Evolutionary conservation across 2,113 vertebrate species (phyloP).

Genomic region (Mesoclemmys tuberculata): DNA sequence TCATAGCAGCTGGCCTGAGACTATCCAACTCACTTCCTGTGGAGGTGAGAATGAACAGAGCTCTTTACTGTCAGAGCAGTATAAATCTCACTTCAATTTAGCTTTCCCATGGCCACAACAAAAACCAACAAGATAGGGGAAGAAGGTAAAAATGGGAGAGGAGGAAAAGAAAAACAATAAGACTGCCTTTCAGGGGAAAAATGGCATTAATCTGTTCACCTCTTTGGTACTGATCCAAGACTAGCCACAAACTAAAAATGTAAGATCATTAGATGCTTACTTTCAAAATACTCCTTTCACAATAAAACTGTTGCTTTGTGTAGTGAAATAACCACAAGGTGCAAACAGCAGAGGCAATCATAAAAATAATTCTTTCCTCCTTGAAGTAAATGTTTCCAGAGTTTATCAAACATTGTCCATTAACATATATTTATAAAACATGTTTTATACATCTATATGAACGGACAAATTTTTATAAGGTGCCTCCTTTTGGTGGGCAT

Average conservation of each 20-base stretch:
- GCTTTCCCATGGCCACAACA: background rate
- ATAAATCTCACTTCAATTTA: background rate
- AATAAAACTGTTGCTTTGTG: background rate
- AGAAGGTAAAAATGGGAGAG: background rate
- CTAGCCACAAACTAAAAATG: background rate
- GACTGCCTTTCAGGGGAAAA: background rate
- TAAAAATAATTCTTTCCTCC: background rate
- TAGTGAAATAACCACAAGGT: background rate
- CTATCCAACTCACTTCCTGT: background rate
- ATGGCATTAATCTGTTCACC: background rate
- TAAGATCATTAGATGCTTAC: background rate
- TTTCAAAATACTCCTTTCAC: background rate
- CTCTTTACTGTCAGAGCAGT: background rate
- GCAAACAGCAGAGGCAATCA: background rate
- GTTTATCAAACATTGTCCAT: background rate
- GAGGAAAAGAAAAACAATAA: conserved; percentile 3
- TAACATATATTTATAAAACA: background rate
- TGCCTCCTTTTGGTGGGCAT: background rate
- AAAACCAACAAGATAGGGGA: background rate
- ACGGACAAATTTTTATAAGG: background rate
- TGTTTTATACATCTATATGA: background rate
- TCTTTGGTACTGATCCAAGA: background rate
- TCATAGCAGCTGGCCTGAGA: background rate
- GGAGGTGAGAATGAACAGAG: background rate
- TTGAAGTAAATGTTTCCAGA: fast-evolving